Conservation (phyloP, 2,888 invertebrate species). For the Eustalomyia histrio region DNA sequence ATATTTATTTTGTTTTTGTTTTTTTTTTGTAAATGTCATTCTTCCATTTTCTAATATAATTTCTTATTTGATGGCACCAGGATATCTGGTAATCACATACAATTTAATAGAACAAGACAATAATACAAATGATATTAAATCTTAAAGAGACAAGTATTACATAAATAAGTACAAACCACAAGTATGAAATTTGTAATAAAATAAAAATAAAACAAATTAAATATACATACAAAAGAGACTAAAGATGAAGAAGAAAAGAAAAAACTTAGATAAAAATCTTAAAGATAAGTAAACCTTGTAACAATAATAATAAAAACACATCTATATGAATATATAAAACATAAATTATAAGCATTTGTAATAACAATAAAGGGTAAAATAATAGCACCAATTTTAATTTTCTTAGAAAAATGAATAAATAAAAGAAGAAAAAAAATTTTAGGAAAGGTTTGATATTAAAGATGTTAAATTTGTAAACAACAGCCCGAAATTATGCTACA, state of each 20-base stretch:
- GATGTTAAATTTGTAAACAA: no score
- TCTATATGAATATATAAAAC: constrained; percentile 7
- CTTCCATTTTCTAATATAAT: constrained; percentile 6
- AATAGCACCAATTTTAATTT: background rate
- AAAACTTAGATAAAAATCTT: constrained; percentile 12
- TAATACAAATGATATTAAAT: constrained; percentile 45
- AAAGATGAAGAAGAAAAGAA: background rate
- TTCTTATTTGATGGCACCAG: constrained; percentile 25
- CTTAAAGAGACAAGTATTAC: constrained; percentile 26
- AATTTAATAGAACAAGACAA: constrained; percentile 46
- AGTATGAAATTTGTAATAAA: background rate
- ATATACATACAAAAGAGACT: background rate
- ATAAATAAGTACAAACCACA: background rate
- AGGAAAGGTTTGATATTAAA: no score
- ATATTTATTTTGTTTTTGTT: no score
- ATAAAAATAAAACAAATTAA: background rate
- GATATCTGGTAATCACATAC: constrained; percentile 52
- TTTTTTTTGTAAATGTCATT: background rate
- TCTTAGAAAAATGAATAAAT: no score
- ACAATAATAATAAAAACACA: constrained; percentile 27
- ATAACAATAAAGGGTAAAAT: background rate
- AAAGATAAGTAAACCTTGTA: constrained; percentile 30
- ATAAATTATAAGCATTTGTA: background rate
- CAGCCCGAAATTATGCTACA: no score
- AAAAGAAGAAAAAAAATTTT: no score